Conservation (phyloP, 2,797 vertebrate species). For the Natrix natrix region DNA sequence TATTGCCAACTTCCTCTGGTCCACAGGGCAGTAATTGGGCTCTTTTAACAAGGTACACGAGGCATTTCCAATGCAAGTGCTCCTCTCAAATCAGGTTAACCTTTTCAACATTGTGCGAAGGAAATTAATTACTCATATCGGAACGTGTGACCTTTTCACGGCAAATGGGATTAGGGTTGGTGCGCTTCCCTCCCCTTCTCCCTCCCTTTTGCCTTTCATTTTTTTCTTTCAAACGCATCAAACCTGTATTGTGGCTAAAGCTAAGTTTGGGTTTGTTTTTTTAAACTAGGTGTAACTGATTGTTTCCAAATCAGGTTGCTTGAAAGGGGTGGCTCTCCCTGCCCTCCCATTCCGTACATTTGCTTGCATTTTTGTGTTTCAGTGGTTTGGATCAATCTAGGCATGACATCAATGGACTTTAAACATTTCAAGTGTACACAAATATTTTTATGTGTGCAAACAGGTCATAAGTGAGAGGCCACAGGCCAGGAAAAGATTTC, state of each 20-base stretch:
- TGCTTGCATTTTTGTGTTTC: not conserved
- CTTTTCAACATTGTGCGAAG: conserved; percentile 76
- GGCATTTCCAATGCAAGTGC: conserved; percentile 77
- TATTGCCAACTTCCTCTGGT: conserved; percentile 36
- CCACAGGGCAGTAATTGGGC: conserved; percentile 65
- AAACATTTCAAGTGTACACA: not conserved
- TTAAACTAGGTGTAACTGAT: not conserved
- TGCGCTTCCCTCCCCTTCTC: conserved; percentile 17
- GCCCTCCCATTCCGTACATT: rapidly evolving
- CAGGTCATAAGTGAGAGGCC: not conserved
- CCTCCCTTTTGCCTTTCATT: conserved; percentile 18
- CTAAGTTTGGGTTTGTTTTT: not conserved
- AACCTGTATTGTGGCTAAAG: not conserved
- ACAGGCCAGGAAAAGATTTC: not conserved
- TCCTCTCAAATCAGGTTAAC: conserved; percentile 82
- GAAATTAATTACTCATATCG: conserved; percentile 82
- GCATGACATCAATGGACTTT: not conserved
- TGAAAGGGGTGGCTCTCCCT: not conserved
- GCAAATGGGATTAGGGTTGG: conserved; percentile 62
- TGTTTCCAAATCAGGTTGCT: not conserved
- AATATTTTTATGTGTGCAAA: not conserved
- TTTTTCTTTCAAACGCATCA: conserved; percentile 28
- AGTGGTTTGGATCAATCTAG: no score
- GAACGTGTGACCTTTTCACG: conserved; percentile 77
- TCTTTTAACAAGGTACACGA: conserved; percentile 80